A percentile compares a stretch with the other conserved stretches of the same genome.
Conservation (phyloP, 2,113 vertebrate species). For the Alethe diademata region DNA sequence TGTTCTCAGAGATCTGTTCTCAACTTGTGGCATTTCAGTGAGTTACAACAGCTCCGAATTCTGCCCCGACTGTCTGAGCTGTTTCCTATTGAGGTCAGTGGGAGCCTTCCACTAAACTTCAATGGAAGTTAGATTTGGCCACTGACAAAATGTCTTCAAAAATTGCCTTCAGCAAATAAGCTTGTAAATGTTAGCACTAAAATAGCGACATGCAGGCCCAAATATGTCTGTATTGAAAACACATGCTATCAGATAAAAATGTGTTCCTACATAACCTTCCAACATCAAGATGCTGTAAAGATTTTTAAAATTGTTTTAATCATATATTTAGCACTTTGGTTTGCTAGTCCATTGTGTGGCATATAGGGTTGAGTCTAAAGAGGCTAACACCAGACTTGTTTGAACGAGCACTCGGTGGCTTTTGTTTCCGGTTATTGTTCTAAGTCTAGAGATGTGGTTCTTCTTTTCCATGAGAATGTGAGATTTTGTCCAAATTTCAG, state of each 20-base stretch:
- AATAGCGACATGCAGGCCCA: constrained; percentile 16
- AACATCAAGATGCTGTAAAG: background rate
- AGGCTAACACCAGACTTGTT: background rate
- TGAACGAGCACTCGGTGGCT: accelerated
- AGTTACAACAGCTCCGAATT: background rate
- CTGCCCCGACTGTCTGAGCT: background rate
- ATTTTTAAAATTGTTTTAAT: background rate
- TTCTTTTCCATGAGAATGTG: background rate
- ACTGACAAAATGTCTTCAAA: constrained; percentile 50
- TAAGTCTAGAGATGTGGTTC: background rate
- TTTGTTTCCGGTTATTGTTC: constrained; percentile 1
- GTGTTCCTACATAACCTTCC: background rate
- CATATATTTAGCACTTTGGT: background rate
- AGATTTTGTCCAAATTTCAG: background rate
- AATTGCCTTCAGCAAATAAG: constrained; percentile 51
- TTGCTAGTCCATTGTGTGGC: background rate
- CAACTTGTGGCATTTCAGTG: background rate
- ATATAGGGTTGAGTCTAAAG: background rate
- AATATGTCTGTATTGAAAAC: constrained; percentile 49
- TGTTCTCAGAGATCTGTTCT: background rate
- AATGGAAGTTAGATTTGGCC: constrained; percentile 27
- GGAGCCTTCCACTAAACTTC: constrained; percentile 36
- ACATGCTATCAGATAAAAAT: constrained; percentile 18
- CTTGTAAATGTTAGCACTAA: constrained; percentile 30
- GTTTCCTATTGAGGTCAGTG: constrained; percentile 47